Evolutionary conservation across 2,797 vertebrate genomes (phyloP), one percentile per base, ranked within the genome.

Genomic region (Glyptemys insculpta): DNA sequence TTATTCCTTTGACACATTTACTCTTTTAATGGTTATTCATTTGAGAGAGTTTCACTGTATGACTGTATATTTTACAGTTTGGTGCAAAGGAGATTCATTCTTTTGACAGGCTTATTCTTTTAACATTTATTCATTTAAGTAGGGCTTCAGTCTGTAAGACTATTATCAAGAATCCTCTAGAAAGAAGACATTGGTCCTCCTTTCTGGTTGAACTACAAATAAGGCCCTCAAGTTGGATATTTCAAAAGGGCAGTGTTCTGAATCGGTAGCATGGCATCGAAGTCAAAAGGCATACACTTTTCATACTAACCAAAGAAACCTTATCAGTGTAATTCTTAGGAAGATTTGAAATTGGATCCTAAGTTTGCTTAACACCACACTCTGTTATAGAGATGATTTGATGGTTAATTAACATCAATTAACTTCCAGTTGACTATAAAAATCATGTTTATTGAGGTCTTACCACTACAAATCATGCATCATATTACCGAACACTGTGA

Each of bases 1-100:
- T 91, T 94, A 96, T 97, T 97, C 76, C 85, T 97, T 95, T 98
- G 96, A 97, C 94, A 97, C 79, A 95, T 97, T 98, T 98, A 97
- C 97, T 97, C 85, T 97, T 97, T 96, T 96, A 98, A 98, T 97
- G 92, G 57, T 96, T 98, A 97, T 94, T 97, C 95, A 97, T 97
- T 97, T 95, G 76, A 83, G 91, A 96, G 95, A 89, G 54, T 96
- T 97, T 90, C n/a, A 21, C 89, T 72, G 59, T 83, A 52, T 92
- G 81, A 81, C 91, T 95, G 85, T 90, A 95, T 94, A 89, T 97
- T 98, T 96, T 95, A 57, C 82, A 97, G 89, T 95, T 96, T 95
- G 1, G n/a, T 96, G 78, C 72, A 92, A 92, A 84, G 97, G 81
- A 96, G 84, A 97, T 94, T 88, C 14, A 95, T 96, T 2, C 44